Evolutionary conservation across 2,888 invertebrate species (phyloP).

Genomic region (Melanchra persicariae): DNA sequence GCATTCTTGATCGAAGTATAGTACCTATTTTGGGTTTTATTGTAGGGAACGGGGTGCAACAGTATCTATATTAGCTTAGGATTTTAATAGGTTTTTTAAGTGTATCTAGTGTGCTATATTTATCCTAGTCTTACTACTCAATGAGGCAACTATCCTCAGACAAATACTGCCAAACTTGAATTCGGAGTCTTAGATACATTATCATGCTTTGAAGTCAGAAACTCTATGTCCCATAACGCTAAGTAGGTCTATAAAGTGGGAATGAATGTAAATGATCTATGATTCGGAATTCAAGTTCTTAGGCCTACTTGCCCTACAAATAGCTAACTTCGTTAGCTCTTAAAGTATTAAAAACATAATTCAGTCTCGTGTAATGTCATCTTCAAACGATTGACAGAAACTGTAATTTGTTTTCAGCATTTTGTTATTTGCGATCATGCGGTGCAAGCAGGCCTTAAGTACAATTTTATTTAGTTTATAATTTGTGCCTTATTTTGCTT

Average conservation of each 20-base stretch:
- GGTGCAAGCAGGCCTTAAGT: not conserved
- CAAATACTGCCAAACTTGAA: slow-evolving; percentile 19
- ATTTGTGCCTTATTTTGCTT: slow-evolving; percentile 26
- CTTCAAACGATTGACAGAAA: too few species aligned
- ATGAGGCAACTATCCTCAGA: slow-evolving; percentile 5
- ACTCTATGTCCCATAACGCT: too few species aligned
- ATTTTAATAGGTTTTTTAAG: not conserved
- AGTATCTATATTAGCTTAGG: not conserved
- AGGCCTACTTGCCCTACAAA: not conserved
- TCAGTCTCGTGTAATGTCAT: too few species aligned
- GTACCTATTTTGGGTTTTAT: too few species aligned
- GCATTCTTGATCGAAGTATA: too few species aligned
- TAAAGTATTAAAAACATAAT: not conserved
- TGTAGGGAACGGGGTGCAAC: not conserved
- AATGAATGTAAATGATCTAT: not conserved
- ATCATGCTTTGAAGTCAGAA: too few species aligned
- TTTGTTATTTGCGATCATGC: too few species aligned
- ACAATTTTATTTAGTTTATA: slow-evolving; percentile 10
- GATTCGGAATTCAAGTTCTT: slow-evolving; percentile 15
- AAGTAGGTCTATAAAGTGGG: too few species aligned
- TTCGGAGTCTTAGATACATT: not conserved
- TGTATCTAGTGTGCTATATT: slow-evolving; percentile 24
- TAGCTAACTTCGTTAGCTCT: not conserved
- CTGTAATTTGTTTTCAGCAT: too few species aligned
- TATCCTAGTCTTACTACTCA: slow-evolving; percentile 27